phyloP scores from a whole-genome alignment of 2,113 vertebrate species.

The Daubentonia madagascariensis region DNA sequence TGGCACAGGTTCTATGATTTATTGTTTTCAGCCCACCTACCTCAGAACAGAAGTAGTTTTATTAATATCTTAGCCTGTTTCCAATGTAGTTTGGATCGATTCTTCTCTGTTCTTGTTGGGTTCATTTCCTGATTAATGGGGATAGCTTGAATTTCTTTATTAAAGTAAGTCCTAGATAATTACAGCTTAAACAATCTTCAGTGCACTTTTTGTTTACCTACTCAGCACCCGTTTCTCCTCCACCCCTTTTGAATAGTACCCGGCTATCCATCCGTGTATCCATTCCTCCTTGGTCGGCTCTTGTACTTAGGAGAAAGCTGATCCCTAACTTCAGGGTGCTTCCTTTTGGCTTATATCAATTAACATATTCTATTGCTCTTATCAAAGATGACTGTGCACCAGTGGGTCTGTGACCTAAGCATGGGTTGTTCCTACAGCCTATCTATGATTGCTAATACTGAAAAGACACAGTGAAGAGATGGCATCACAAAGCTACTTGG shows the following conservation, averaged over 20 bases:
- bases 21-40: neutral
- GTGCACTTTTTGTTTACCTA: neutral
- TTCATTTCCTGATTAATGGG: neutral
- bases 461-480: neutral
- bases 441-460: neutral
- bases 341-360: neutral
- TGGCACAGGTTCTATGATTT: no score
- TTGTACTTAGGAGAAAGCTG: neutral
- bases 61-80: neutral
- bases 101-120: neutral
- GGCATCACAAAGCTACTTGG: neutral
- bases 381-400: neutral
- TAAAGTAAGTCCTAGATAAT: neutral
- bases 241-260: neutral
- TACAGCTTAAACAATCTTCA: neutral
- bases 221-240: neutral
- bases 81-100: neutral
- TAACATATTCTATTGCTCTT: neutral
- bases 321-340: neutral
- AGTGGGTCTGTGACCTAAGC: neutral
- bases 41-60: neutral
- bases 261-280: neutral
- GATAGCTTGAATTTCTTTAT: neutral
- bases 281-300: neutral
- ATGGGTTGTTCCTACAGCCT: neutral